Evolutionary conservation across 2,113 vertebrate species (phyloP), one percentile per base, ranked within the genome.

Genomic region (Theristicus caerulescens): DNA sequence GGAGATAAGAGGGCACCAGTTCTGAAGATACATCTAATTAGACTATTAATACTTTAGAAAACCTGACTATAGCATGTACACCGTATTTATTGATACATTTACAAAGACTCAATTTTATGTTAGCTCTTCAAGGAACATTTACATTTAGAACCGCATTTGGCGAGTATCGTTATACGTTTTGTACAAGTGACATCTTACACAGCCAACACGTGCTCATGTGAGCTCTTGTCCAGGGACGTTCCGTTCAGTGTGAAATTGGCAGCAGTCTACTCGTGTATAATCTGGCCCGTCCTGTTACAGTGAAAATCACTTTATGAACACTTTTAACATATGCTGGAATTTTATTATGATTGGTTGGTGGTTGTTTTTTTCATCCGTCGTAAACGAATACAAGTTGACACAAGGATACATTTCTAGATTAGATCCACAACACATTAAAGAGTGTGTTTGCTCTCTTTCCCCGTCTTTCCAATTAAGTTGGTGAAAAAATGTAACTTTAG

Each of bases 401-500:
- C 95, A 97, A 96, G 90, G 95, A 85, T 64, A 97, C 92, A 93
- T 70, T 90, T 97, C 94, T 97, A 97, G 86, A 89, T 97, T 97
- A 97, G 95, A 96, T 94, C 95, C 97, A 95, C 86, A 97, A 94
- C 93, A 97, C 92, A 44, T 82, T 95, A 93, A 96, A 97, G 86
- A 88, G 87, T 86, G 76, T 83, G 86, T 95, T 94, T 97, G 89
- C 91, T 97, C 96, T 97, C 81, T 96, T 91, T 97, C 94, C 94
- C 95, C 55, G 18, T 97, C 95, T 97, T 98, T 98, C 96, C 96
- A 98, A 98, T 98, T 97, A 97, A 97, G 94, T 38, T 97, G 97
- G 95, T 97, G 97, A 96, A 97, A 97, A 98, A 98, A 97, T 92
- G 97, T 97, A 98, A 98, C 97, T 96, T 98, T 98, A 98, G 98